Evolutionary conservation across 2,113 vertebrate species (phyloP), one percentile per base, ranked within the genome.

Genomic region (Syrmaticus mikado): DNA sequence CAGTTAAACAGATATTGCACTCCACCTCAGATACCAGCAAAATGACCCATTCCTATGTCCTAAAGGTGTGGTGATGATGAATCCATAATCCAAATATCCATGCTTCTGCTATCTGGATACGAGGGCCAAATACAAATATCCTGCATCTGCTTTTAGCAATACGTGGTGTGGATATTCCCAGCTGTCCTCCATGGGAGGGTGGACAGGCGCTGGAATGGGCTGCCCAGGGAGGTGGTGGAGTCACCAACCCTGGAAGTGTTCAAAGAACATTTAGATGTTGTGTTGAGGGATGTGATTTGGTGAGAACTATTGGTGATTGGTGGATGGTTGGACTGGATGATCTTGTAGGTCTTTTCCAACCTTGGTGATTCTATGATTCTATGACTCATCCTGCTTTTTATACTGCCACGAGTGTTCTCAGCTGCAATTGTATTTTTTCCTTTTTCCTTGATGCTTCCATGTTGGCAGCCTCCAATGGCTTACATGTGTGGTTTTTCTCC

Each of bases 31-130:
- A 66, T 18, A 7, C 5, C 0, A 5, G 22, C 21, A 74, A 89
- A 90, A 46, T 0, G 1, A 28, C 4, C 1, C 16, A 76, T 76
- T 66, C 10, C 28, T 77, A 15, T 1, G 1, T 34, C 20, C 46
- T 40, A 46, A 53, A 41, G 45, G 36, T 30, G 65, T 11, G 6
- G 28, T 36, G 41, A 87, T 22, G 8, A 36, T 17, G 58, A 50
- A 55, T 62, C 5, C 8, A 22, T 66, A 38, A 38, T 10, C 38
- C 38, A 67, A 89, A 82, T 9, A 32, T 19, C 30, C 48, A 22
- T 6, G 36, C 43, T 11, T 58, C 28, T 82, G 30, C 53, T 41
- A 68, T 50, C 9, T 52, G 13, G 24, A 62, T 79, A 21, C 0
- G 0, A 65, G 11, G 27, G 27, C 14, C 21, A 62, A 62, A 4